These are phyloP conservation scores for Sycon ciliatum DNA, from an alignment of 37 sponge, comb jelly and placozoan species.

Conservation along the genomic window DNA sequence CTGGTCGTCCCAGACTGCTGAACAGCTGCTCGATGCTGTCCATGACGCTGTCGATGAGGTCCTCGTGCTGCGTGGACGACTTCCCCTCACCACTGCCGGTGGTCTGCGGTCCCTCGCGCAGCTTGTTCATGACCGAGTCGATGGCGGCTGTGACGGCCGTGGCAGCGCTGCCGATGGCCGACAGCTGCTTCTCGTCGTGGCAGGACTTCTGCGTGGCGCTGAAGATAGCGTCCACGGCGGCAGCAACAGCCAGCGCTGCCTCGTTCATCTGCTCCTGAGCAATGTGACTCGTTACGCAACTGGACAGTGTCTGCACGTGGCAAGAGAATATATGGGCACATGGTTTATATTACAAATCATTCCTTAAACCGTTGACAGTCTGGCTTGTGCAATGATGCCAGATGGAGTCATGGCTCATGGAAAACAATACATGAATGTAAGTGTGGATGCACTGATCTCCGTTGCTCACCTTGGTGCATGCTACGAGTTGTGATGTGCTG, in stretches of 20 bases:
- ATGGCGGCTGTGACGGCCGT: conserved; percentile 75
- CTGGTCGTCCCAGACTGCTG: conserved; percentile 83
- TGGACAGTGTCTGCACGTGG: no score
- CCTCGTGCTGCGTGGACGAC: conserved; percentile 72
- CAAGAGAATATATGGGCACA: no score
- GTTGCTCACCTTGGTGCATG: conserved; percentile 64
- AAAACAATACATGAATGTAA: no score
- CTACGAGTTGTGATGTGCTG: conserved; percentile 71
- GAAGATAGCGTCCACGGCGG: background rate
- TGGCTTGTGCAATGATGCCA: no score
- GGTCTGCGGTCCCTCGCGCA: conserved; percentile 48
- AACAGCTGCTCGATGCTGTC: conserved; percentile 76
- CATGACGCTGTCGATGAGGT: conserved; percentile 74
- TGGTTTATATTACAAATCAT: no score
- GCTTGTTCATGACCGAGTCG: conserved; percentile 58
- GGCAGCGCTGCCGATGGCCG: conserved; percentile 74
- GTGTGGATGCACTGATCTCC: no score
- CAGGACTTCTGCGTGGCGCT: conserved; percentile 46
- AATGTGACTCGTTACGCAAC: no score
- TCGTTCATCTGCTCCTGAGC: conserved; percentile 50
- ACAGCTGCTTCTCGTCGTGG: conserved; percentile 79
- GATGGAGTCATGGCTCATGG: no score
- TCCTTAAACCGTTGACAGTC: no score
- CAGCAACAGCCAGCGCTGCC: no score
- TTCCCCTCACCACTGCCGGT: conserved; percentile 20